These are phyloP conservation scores for Parasteatoda tepidariorum DNA, from an alignment of 1,140 invertebrate species.

Conservation along the genomic window DNA sequence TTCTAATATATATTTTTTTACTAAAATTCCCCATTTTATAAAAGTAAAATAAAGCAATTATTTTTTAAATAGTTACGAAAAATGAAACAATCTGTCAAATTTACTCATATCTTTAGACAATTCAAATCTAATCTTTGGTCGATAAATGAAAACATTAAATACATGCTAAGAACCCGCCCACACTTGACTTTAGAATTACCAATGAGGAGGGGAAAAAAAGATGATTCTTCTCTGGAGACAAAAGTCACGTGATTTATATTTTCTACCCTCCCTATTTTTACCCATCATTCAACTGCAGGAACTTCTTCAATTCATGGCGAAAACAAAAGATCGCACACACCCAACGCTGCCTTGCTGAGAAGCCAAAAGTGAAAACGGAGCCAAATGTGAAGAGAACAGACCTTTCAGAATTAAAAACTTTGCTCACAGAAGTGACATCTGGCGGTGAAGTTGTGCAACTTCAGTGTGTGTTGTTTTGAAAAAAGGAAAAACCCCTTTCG, in stretches of 20 bases:
- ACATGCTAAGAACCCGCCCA: too few species aligned
- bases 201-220: too few species aligned
- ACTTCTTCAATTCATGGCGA: background rate
- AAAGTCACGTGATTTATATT: background rate
- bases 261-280: background rate
- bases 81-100: too few species aligned
- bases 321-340: background rate
- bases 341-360: too few species aligned
- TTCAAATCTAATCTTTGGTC: too few species aligned
- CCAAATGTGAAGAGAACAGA: background rate
- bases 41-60: too few species aligned
- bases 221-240: background rate
- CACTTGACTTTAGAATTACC: too few species aligned
- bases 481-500: background rate
- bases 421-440: background rate
- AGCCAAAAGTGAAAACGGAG: background rate
- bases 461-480: background rate
- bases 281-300: background rate
- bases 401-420: background rate
- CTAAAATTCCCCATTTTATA: too few species aligned
- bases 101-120: too few species aligned
- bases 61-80: too few species aligned
- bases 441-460: background rate
- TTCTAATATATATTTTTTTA: too few species aligned
- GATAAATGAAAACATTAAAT: too few species aligned